A percentile compares a stretch with the other conserved stretches of the same genome.
These are phyloP conservation scores for Pogonomyrmex barbatus DNA, from an alignment of 1,140 invertebrate genomes.

Conservation along the genomic window DNA sequence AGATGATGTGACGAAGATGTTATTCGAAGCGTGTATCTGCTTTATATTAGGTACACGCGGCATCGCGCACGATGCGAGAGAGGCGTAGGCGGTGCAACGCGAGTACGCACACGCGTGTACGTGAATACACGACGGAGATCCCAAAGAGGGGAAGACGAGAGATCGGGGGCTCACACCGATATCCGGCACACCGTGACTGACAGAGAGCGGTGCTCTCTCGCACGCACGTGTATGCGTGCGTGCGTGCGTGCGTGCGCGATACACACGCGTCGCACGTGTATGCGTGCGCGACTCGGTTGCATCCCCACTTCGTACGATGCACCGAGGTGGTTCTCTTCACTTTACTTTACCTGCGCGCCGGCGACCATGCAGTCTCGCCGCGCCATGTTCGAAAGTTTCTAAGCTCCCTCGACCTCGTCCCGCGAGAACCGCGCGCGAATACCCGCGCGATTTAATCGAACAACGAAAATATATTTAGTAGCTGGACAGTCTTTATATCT, in stretches of 20 bases:
- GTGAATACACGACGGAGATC: not conserved
- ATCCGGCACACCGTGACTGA: slow-evolving; percentile 16
- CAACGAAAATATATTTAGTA: not conserved
- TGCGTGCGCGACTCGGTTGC: not conserved
- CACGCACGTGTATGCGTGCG: not conserved
- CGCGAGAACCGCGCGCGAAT: not conserved
- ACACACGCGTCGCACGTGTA: not conserved
- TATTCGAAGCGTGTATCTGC: slow-evolving; percentile 29
- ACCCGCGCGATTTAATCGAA: not conserved
- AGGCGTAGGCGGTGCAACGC: slow-evolving; percentile 42
- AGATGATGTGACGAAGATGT: not conserved
- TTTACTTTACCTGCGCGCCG: slow-evolving; percentile 13
- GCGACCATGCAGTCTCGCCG: not conserved
- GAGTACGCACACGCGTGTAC: not conserved
- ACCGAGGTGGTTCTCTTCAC: slow-evolving; percentile 14
- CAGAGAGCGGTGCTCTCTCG: slow-evolving; percentile 5
- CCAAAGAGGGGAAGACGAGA: not conserved
- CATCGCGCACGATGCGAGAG: slow-evolving; percentile 8
- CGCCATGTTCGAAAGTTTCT: slow-evolving; percentile 37
- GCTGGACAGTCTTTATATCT: not conserved
- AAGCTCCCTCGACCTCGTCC: not conserved
- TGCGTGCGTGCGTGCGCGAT: not conserved
- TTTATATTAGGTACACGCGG: slow-evolving; percentile 23
- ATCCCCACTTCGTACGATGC: not conserved
- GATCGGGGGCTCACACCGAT: not conserved